Evolutionary conservation across 1,140 invertebrate genomes (phyloP).

Genomic region (Aphelinus atriplicis): DNA sequence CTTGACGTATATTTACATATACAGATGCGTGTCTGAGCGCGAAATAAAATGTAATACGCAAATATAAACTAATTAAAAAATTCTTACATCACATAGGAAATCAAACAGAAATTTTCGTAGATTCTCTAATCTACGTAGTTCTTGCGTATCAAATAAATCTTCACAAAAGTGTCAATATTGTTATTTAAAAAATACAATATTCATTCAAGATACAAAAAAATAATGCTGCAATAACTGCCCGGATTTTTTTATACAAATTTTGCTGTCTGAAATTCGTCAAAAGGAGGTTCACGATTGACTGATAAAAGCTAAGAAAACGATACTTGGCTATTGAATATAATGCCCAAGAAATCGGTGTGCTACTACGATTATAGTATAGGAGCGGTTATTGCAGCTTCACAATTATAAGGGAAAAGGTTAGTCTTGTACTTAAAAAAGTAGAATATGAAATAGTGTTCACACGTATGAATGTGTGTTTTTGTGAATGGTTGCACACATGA

Average conservation of each 20-base stretch:
- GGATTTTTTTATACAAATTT: conserved; percentile 25
- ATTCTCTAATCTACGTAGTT: neutral
- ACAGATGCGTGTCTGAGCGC: conserved; percentile 2
- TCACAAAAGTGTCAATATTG: neutral
- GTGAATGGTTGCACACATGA: neutral
- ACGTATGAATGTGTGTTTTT: conserved; percentile 8
- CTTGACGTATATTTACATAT: conserved; percentile 37
- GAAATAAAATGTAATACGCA: conserved; percentile 21
- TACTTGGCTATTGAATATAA: conserved; percentile 7
- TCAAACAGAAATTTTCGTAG: neutral
- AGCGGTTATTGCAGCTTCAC: conserved; percentile 29
- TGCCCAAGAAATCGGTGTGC: conserved; percentile 1
- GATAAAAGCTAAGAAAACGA: conserved; percentile 12
- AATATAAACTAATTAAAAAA: conserved; percentile 27
- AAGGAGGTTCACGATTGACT: neutral
- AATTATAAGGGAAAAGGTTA: conserved; percentile 21
- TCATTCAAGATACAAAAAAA: conserved; percentile 20
- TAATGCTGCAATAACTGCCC: conserved; percentile 19
- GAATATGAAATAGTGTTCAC: neutral
- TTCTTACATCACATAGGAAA: conserved; percentile 17
- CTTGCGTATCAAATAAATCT: conserved; percentile 2
- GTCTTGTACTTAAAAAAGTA: conserved; percentile 38
- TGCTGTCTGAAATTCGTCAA: conserved; percentile 21
- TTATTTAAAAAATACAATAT: conserved; percentile 16
- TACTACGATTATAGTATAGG: neutral